phyloP scores from a whole-genome alignment of 1,140 invertebrate species.

The Dendroctonus valens region DNA sequence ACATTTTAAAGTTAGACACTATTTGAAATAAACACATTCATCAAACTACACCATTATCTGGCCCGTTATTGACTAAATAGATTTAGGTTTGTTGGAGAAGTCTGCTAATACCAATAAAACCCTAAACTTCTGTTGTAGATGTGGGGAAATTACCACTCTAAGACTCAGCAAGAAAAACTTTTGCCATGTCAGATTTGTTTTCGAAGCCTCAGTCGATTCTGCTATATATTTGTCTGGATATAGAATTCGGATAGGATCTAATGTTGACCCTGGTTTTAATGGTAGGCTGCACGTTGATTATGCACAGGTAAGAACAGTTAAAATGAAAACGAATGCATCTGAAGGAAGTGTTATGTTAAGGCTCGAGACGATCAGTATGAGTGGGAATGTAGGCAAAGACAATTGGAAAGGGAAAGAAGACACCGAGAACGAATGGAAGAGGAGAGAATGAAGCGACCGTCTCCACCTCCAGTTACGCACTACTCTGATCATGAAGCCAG shows the following conservation, averaged over 20 bases:
- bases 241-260: slow-evolving; percentile 78
- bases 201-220: slow-evolving; percentile 81
- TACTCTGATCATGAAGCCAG: slow-evolving; percentile 83
- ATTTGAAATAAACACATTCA: too few relatives aligned
- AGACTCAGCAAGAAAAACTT: slow-evolving; percentile 94
- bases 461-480: slow-evolving; percentile 82
- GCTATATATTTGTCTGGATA: slow-evolving; percentile 89
- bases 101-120: not conserved
- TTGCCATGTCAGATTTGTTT: slow-evolving; percentile 89
- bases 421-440: slow-evolving; percentile 78
- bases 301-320: slow-evolving; percentile 61
- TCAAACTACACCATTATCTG: too few relatives aligned
- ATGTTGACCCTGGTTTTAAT: slow-evolving; percentile 76
- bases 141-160: slow-evolving; percentile 87
- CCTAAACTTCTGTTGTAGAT: slow-evolving; percentile 47
- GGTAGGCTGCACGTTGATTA: slow-evolving; percentile 94
- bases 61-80: too few relatives aligned
- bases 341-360: slow-evolving; percentile 50
- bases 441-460: slow-evolving; percentile 72
- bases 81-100: too few relatives aligned
- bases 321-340: not conserved
- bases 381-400: slow-evolving; percentile 83
- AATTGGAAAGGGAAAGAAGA: slow-evolving; percentile 75
- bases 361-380: slow-evolving; percentile 93
- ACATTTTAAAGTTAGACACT: too few relatives aligned